A percentile compares a stretch with the other conserved stretches of the same genome.
These are phyloP conservation scores for Anarhynchus alexandrinus DNA, from an alignment of 2,113 vertebrate genomes.

Conservation along the genomic window DNA sequence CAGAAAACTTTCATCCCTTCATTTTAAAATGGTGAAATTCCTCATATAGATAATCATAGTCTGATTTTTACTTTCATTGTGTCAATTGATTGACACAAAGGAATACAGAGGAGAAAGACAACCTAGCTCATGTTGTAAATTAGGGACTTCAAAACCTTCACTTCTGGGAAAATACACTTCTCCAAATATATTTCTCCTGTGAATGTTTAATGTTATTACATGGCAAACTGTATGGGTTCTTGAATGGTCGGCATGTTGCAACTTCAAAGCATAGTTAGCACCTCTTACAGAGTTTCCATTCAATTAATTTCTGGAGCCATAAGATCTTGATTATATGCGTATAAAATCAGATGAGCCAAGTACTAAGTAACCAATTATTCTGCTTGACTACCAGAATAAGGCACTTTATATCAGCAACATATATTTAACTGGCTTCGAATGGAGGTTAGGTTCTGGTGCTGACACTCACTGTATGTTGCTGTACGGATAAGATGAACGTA, in stretches of 20 bases:
- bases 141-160: not conserved
- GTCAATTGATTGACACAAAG: not conserved
- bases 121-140: not conserved
- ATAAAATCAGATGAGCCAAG: not conserved
- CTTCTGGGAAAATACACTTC: not conserved
- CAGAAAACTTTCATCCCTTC: not conserved
- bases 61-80: not conserved
- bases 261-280: not conserved
- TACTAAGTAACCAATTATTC: constrained; percentile 1
- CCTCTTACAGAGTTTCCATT: not conserved
- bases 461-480: not conserved
- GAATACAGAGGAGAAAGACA: not conserved
- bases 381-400: not conserved
- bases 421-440: not conserved
- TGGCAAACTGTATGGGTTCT: not conserved
- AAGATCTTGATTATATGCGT: not conserved
- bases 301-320: not conserved
- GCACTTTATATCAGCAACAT: not conserved
- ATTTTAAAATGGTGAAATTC: not conserved
- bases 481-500: not conserved
- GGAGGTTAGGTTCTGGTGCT: not conserved
- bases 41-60: not conserved
- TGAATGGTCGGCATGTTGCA: not conserved
- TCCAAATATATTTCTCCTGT: not conserved
- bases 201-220: not conserved